A percentile compares a stretch with the other conserved stretches of the same genome.
phyloP scores from a whole-genome alignment of 2,797 vertebrate species.

The Sitta carolinensis region DNA sequence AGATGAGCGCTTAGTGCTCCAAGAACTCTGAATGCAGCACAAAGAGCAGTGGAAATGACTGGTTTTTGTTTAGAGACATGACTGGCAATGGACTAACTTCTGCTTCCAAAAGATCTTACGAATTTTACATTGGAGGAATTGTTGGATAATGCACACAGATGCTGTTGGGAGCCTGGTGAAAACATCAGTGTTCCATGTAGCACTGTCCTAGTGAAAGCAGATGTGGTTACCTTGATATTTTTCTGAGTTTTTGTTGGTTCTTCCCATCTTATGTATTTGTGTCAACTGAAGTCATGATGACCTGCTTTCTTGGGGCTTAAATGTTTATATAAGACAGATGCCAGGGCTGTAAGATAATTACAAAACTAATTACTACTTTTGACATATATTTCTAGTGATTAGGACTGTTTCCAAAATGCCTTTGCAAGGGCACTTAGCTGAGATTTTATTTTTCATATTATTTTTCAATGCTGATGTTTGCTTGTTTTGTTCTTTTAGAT shows the following conservation, averaged over 20 bases:
- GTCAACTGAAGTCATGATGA: neutral
- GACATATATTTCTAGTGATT: slow-evolving; percentile 20
- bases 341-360: slow-evolving; percentile 27
- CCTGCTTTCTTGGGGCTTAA: slow-evolving; percentile 17
- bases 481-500: neutral
- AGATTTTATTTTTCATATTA: neutral
- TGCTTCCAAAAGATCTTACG: neutral
- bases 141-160: neutral
- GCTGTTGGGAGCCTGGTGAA: neutral
- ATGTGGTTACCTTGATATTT: neutral
- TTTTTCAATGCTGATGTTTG: neutral
- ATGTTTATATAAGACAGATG: slow-evolving; percentile 3
- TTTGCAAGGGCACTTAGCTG: neutral
- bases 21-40: neutral
- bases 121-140: neutral
- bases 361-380: slow-evolving; percentile 39
- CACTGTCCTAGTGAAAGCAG: neutral
- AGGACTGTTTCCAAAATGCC: neutral
- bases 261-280: neutral
- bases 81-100: neutral
- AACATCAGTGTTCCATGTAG: neutral
- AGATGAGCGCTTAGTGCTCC: neutral
- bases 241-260: neutral
- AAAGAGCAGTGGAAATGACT: neutral
- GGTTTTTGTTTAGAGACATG: neutral